phyloP scores from a whole-genome alignment of 2,888 invertebrate species.

The Augiades crinisus region DNA sequence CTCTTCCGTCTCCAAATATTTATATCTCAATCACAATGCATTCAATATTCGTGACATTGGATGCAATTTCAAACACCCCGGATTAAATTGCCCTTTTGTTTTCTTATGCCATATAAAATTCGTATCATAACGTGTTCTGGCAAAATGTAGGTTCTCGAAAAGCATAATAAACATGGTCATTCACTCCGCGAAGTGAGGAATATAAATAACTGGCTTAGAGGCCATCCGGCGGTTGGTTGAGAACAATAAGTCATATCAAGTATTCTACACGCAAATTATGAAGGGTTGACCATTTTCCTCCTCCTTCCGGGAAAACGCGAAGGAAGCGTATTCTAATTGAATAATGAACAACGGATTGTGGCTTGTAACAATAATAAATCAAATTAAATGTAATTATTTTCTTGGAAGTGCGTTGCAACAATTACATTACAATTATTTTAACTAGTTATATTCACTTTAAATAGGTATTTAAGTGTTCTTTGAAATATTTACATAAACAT shows the following conservation, averaged over 20 bases:
- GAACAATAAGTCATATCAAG: conserved; percentile 17
- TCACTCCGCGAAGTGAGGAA: conserved; percentile 3
- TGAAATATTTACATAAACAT: no score
- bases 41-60: no score
- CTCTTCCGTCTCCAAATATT: no score
- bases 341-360: neutral
- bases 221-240: neutral
- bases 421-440: no score
- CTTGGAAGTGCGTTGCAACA: neutral
- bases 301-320: conserved; percentile 26
- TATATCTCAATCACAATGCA: no score
- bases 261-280: conserved; percentile 1
- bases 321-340: conserved; percentile 14
- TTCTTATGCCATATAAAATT: no score
- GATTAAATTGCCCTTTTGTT: no score
- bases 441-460: neutral
- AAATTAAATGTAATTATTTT: neutral
- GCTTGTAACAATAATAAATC: neutral
- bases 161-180: conserved; percentile 2
- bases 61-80: no score
- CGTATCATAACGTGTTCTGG: no score
- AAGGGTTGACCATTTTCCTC: conserved; percentile 26
- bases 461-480: neutral
- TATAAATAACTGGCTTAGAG: conserved; percentile 9
- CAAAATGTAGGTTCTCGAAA: no score